A percentile compares a stretch with the other conserved stretches of the same genome.
Conservation (phyloP, 2,113 vertebrate species). For the Larimichthys polyactis region DNA sequence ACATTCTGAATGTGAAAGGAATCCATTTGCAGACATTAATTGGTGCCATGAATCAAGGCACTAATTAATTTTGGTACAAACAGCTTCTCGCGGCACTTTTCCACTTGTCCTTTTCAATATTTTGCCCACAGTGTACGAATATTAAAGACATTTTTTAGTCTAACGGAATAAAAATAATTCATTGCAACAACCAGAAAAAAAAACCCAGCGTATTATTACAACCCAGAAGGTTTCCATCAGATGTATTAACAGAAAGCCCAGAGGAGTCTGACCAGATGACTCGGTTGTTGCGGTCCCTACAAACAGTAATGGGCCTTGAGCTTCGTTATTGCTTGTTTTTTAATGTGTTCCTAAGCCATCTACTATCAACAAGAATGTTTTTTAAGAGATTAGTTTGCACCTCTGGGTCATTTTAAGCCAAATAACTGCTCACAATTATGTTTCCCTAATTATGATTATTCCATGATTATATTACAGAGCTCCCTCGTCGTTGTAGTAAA, state of each 20-base stretch:
- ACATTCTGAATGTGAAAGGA: neutral
- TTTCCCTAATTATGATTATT: constrained; percentile 78
- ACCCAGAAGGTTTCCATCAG: constrained; percentile 30
- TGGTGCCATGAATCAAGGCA: neutral
- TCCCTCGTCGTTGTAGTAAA: constrained; percentile 30
- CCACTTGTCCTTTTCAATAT: neutral
- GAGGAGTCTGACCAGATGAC: constrained; percentile 19
- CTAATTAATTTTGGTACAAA: neutral
- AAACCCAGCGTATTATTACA: constrained; percentile 16
- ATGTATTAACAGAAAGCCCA: constrained; percentile 25
- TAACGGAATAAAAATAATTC: constrained; percentile 32
- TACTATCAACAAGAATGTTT: constrained; percentile 57
- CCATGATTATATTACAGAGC: constrained; percentile 67
- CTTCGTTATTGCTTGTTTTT: constrained; percentile 54
- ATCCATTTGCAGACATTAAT: neutral
- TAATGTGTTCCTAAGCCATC: constrained; percentile 31
- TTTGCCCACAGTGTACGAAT: constrained; percentile 8
- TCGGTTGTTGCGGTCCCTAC: constrained; percentile 31
- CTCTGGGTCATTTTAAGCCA: constrained; percentile 68
- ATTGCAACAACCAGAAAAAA: constrained; percentile 17
- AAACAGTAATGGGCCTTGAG: constrained; percentile 46
- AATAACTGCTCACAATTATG: constrained; percentile 74
- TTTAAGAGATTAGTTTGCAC: constrained; percentile 62
- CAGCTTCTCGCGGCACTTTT: neutral
- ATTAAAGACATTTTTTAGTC: constrained; percentile 23